Evolutionary conservation across 2,888 invertebrate genomes (phyloP), one percentile per base, ranked within the genome.

Genomic region (Tipula confusa): DNA sequence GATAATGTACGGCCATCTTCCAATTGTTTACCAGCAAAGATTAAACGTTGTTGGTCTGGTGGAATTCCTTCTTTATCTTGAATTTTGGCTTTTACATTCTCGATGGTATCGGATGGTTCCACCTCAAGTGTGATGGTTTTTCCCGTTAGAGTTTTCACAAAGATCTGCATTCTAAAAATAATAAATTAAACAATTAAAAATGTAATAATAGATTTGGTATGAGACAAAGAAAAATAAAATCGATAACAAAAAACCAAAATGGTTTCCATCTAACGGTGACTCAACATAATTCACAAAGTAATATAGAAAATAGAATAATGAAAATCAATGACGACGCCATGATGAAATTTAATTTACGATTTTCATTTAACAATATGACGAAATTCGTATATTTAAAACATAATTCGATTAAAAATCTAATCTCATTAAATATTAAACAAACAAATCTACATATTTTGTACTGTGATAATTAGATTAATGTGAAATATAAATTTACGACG

Each of bases 71-170:
- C 96, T 90, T 96, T 96, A 88, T 95, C 96, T 90, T 97, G 96
- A 89, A 97, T 96, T 90, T 96, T 96, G 84, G 95, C 94, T 90
- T 97, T 97, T 86, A 97, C 97, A 95, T 97, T 97, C 91, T 97
- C 97, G 90, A 97, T 97, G 81, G 96, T 96, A 89, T 98, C 97
- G 0, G 95, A 95, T 83, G 97, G 94, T 90, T 97, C 97, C 87
- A 96, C 96, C 93, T 97, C 96, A 87, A 97, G 93, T 88, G 96
- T 96, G 92, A 97, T 97, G 91, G 97, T 97, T 92, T 97, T 97
- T 87, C 97, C 97, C 89, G 97, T 97, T 85, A 97, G 92, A 89
- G 97, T 97, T 90, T 97, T 97, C 85, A 97, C 97, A 90, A 97
- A 98, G 90, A 98, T 98, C 94, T 98, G 98, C 97, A 97, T 97